Percentiles rank a stretch among this genome's conserved stretches.
Evolutionary conservation across 2,797 vertebrate genomes (phyloP).

Genomic region (Tinamus major): DNA sequence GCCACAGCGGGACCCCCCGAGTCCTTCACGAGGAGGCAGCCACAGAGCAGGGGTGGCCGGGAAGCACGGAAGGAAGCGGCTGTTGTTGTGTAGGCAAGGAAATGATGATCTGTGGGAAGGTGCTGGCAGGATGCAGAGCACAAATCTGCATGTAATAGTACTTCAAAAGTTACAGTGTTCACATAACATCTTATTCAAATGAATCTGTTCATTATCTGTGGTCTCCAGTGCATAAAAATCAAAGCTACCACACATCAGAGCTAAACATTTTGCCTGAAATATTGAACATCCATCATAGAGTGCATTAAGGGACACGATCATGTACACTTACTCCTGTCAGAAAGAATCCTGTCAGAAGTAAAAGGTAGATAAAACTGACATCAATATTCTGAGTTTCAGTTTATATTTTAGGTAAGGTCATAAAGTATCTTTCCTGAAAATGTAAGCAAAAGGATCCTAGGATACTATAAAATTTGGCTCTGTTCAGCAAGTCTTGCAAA

Average conservation of each 20-base stretch:
- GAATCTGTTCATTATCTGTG: not conserved
- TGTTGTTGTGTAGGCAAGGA: not conserved
- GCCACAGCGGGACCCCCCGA: no score
- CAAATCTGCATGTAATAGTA: not conserved
- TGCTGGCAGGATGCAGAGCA: not conserved
- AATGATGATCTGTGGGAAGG: not conserved
- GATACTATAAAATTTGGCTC: not conserved
- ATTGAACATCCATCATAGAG: not conserved
- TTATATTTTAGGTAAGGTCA: not conserved
- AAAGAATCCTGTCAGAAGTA: not conserved
- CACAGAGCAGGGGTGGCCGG: not conserved
- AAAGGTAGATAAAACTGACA: not conserved
- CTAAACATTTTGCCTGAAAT: not conserved
- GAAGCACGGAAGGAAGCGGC: not conserved
- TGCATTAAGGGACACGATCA: not conserved
- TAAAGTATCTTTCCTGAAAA: not conserved
- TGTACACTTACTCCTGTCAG: not conserved
- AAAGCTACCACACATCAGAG: not conserved
- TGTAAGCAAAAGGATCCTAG: not conserved
- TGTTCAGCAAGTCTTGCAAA: not conserved
- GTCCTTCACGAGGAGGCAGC: not conserved
- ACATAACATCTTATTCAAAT: not conserved
- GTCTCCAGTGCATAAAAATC: not conserved
- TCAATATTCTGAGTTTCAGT: not conserved
- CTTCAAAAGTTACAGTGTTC: not conserved